Percentiles rank a stretch among this genome's conserved stretches.
Conservation (phyloP, 2,888 invertebrate species). For the Meganola albula region DNA sequence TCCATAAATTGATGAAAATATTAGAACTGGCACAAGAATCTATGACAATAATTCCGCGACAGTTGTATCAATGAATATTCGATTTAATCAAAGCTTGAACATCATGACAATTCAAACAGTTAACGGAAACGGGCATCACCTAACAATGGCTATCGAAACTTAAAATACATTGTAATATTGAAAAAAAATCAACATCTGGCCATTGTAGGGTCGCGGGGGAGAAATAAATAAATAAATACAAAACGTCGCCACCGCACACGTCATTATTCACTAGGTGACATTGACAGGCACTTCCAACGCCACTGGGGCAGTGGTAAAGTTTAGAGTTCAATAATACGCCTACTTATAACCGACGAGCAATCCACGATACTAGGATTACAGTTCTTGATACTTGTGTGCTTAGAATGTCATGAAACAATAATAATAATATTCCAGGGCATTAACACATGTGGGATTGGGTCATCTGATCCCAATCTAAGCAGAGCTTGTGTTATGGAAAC, state of each 20-base stretch:
- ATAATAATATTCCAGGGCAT: too few species aligned
- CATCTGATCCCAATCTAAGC: too few species aligned
- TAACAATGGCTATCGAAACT: constrained; percentile 55
- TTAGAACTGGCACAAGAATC: too few species aligned
- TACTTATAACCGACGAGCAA: constrained; percentile 62
- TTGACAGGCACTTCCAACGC: constrained; percentile 73
- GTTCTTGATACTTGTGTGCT: constrained; percentile 20
- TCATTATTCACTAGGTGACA: constrained; percentile 74
- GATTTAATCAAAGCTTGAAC: too few species aligned
- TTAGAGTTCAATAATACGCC: constrained; percentile 65
- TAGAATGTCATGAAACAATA: too few species aligned
- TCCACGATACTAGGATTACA: constrained; percentile 5
- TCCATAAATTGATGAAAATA: too few species aligned
- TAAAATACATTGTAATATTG: constrained; percentile 68
- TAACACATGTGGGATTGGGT: too few species aligned
- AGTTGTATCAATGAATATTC: too few species aligned
- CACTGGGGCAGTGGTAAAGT: constrained; percentile 1
- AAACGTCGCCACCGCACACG: constrained; percentile 73
- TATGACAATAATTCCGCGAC: too few species aligned
- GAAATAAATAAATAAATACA: constrained; percentile 68
- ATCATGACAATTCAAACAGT: too few species aligned
- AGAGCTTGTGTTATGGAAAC: too few species aligned
- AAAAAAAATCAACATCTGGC: constrained; percentile 76
- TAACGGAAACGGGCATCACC: constrained; percentile 60
- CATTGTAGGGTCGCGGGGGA: constrained; percentile 67